Evolutionary conservation across 2,888 invertebrate genomes (phyloP), one percentile per base, ranked within the genome.

Genomic region (Himalopsyche kuldschensis): DNA sequence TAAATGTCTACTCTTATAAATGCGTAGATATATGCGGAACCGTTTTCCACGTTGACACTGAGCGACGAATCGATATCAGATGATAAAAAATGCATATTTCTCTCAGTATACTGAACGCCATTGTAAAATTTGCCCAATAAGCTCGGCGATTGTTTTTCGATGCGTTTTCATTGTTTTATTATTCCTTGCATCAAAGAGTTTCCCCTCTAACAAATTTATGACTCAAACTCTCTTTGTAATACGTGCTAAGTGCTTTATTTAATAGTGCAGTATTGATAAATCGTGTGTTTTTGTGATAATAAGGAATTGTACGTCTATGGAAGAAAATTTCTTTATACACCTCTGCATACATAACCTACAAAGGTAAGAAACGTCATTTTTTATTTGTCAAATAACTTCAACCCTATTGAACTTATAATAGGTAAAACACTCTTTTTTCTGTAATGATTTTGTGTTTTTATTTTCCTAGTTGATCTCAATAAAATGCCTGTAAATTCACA

Each of bases 51-150:
- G 69, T 69, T 69, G 69, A 69, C 30, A 27, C 69, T 27, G 15
- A 69, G 27, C 69, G 69, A 69, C 69, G 30, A 27, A 77, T 77
- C 80, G 80, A 83, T 83, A 63, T 80, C 78, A 78, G 80, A 78
- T 46, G 80, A 77, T 80, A 80, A 83, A 81, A 83, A 83, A 83
- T 80, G 83, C 80, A 83, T 47, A 78, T 78, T 83, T 35, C 46
- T 55, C 76, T 30, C n/a, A 69, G 69, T 27, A 69, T 69, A 69
- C 20, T 27, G 69, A 69, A 69, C 69, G 69, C 69, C 69, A 69
- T 69, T 69, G 69, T 69, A 69, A 69, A 69, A 69, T 30, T 69
- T 69, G 69, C 69, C 69, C 69, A 69, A 27, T 69, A 69, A 69
- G 30, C 69, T 27, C 27, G 69, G 30, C 69, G 69, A 69, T 69